Evolutionary conservation across 1,140 invertebrate species (phyloP), one percentile per base, ranked within the genome.

Genomic region (Achatina immaculata): DNA sequence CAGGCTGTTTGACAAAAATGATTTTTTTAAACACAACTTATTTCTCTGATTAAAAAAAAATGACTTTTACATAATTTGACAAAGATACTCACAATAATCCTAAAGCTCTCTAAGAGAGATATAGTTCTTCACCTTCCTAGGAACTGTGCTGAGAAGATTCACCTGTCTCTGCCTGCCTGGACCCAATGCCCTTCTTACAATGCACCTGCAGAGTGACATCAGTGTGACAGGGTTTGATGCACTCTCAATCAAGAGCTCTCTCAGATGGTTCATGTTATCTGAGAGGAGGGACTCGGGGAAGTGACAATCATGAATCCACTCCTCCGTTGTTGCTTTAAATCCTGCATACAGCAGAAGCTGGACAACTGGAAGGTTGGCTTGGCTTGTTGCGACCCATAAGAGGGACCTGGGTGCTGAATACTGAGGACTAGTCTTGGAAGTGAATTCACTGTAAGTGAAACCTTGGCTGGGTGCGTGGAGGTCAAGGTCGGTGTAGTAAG

Each of bases 381-480:
- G 66, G 14, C 82, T 66, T 36, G 85, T 78, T 14, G 88, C 87
- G 6, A 88, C 86, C 83, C 84, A 88, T 38, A 90, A 65, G 24
- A 86, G 84, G 0, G 88, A 82, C 16, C 78, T 73, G 0, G 85
- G 84, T 11, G 66, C 24, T 0, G 79, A 45, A 65, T 86, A 89
- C 9, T 88, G 68, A 40, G 72, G 69, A 6, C 83, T 75, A 21
- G 84, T 84, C 14, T 83, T 79, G 62, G 83, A 76, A 14, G 80
- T 73, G 19, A 86, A 85, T 6, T 84, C 66, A 80, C 87, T 85
- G 62, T 90, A 88, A 43, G 87, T 77, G 16, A 86, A 86, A 24
- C 89, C 89, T n/a, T 80, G 58, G 43, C 83, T 85, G 24, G 42
- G 0, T 0, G 84, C 77, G 36, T 88, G 86, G 78, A 90, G 51